Base-by-base conservation (phyloP, 2,888 invertebrate genomes). In the Cephus rjabovi region DNA sequence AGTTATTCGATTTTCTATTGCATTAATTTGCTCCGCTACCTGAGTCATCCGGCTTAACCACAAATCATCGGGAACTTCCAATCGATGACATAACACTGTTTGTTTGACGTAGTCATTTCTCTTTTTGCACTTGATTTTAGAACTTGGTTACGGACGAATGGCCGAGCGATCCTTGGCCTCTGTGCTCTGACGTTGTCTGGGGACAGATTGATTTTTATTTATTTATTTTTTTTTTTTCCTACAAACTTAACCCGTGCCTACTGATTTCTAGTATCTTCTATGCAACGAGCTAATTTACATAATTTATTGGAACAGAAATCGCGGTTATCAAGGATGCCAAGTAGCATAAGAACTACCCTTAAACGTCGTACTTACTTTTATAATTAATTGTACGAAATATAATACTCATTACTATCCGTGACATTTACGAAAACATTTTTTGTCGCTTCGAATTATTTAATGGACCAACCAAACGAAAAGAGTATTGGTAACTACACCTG, bases 21-120 rank as follows among this genome's bases (percentile, higher is more conserved):
- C 79, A 74, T 81, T 79, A 70, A 81, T 73, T 77, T 82, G 81
- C 81, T 6, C 9, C 6, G 82, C 77, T 79, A 79, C 56, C 74
- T n/a, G 77, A 74, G 77, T 80, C 81, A 34, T 34, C 34, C 34
- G 9, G 34, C 34, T 34, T 34, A 34, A 34, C 34, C 34, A 11
- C 34, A 34, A 34, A 34, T 34, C 34, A 78, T 80, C 75, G 15
- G 56, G 56, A 23, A 56, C 56, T 56, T 23, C 56, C 56, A 56
- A 56, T 9, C 23, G 9, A 23, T 56, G 56, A 56, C 56, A 56
- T 56, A 56, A 56, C 56, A 23, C 23, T 56, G 56, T 56, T 23
- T 56, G 15, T 56, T 56, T 9, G 23, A 23, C 56, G 56, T 2
- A 23, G 56, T 56, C 56, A 56, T 56, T 56, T 56, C 56, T 23